Percentiles rank a stretch among this genome's conserved stretches.
Evolutionary conservation across 2,797 vertebrate species (phyloP).

Genomic region (Eulemur albifrons): DNA sequence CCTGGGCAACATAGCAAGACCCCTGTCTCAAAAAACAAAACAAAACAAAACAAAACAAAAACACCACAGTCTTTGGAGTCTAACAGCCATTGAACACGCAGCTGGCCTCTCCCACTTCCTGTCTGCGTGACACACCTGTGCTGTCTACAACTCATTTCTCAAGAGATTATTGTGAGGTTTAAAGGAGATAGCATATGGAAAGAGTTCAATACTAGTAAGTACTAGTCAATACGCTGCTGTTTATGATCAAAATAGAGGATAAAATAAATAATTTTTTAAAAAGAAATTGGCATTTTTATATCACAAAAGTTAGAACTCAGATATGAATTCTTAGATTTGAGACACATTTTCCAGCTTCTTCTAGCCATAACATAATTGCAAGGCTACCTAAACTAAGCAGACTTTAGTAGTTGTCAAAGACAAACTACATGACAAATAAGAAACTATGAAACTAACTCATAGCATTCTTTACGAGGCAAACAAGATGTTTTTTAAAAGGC

Average conservation of each 20-base stretch:
- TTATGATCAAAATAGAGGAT: background rate
- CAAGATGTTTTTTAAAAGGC: background rate
- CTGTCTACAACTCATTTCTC: background rate
- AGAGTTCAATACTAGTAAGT: background rate
- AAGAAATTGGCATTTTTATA: background rate
- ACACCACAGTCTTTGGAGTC: background rate
- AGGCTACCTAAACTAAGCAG: background rate
- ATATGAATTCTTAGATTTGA: background rate
- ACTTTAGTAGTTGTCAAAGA: background rate
- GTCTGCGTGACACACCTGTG: background rate
- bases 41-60: background rate
- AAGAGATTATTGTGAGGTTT: background rate
- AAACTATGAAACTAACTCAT: background rate
- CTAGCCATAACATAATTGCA: background rate
- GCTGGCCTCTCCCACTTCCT: background rate
- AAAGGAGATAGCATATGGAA: background rate
- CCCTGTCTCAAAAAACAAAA: too few species aligned
- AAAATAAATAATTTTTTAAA: background rate
- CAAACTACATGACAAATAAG: background rate
- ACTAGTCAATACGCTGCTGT: background rate
- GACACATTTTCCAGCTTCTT: background rate
- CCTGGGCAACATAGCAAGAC: too few species aligned
- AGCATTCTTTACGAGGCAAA: background rate
- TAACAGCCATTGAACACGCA: background rate
- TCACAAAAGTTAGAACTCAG: background rate